A percentile compares a stretch with the other conserved stretches of the same genome.
Conservation (phyloP, 2,888 invertebrate species). For the Nebria brevicollis region DNA sequence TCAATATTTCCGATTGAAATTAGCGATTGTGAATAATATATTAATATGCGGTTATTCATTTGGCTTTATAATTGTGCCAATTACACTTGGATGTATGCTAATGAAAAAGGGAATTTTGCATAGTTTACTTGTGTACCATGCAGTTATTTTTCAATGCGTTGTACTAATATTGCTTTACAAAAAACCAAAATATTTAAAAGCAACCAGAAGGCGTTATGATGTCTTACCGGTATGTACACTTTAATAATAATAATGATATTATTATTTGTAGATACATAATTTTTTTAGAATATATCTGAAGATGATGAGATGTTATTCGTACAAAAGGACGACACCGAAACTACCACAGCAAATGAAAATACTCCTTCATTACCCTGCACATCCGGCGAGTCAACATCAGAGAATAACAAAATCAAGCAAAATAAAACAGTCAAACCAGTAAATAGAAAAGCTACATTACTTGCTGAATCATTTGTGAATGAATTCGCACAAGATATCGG, state of each 20-base stretch:
- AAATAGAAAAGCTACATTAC: slow-evolving; percentile 47
- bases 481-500: slow-evolving; percentile 44
- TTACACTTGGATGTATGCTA: slow-evolving; percentile 66
- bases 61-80: slow-evolving; percentile 67
- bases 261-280: background rate
- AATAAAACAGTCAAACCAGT: slow-evolving; percentile 5
- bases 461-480: slow-evolving; percentile 48
- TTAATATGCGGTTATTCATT: slow-evolving; percentile 66
- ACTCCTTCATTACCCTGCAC: slow-evolving; percentile 42
- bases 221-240: slow-evolving; percentile 55
- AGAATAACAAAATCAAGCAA: slow-evolving; percentile 11
- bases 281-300: slow-evolving; percentile 25
- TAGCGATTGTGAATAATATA: slow-evolving; percentile 65
- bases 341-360: slow-evolving; percentile 40
- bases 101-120: slow-evolving; percentile 60
- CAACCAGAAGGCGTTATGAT: slow-evolving; percentile 54
- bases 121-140: slow-evolving; percentile 69
- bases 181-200: slow-evolving; percentile 66
- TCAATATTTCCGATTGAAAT: slow-evolving; percentile 70
- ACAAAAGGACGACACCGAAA: slow-evolving; percentile 15
- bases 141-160: slow-evolving; percentile 69
- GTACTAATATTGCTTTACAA: slow-evolving; percentile 66
- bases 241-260: slow-evolving; percentile 28
- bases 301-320: slow-evolving; percentile 42
- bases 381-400: slow-evolving; percentile 31